Conservation (phyloP, 30 jellyfish, hydroid and myxozoan genomes). For the Cassiopea xamachana region DNA sequence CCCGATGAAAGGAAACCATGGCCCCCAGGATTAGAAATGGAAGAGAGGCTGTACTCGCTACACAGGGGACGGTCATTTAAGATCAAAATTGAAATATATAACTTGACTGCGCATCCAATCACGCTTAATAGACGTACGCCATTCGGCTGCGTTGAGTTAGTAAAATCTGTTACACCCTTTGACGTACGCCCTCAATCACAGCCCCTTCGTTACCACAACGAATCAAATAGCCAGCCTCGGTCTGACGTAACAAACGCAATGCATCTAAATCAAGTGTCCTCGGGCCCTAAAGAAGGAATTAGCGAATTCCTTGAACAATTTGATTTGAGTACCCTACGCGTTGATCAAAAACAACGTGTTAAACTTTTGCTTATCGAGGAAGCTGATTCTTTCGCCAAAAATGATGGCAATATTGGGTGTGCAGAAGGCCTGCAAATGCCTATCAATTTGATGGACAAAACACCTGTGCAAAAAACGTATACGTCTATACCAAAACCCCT, state of each 20-base stretch:
- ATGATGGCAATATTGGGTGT: constrained; percentile 38
- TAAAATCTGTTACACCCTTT: background rate
- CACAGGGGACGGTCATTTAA: constrained; percentile 1
- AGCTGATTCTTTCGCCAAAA: constrained; percentile 18
- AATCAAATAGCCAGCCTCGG: background rate
- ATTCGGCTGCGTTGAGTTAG: background rate
- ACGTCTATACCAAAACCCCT: constrained; percentile 49
- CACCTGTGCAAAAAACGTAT: constrained; percentile 48
- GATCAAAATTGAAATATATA: background rate
- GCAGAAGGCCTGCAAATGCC: constrained; percentile 32
- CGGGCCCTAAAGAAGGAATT: background rate
- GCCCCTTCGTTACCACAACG: constrained; percentile 2
- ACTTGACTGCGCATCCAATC: constrained; percentile 8
- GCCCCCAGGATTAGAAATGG: constrained; percentile 11
- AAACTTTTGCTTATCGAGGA: constrained; percentile 27
- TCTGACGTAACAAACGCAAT: background rate
- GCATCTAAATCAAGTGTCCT: background rate
- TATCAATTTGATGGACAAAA: constrained; percentile 29
- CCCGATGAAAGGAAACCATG: background rate
- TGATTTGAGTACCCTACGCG: background rate
- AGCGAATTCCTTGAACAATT: background rate
- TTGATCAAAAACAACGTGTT: background rate
- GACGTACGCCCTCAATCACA: background rate
- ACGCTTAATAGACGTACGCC: background rate
- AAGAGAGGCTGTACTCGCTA: background rate